phyloP scores from a whole-genome alignment of 2,888 invertebrate genomes.

The Eupithecia centaureata region DNA sequence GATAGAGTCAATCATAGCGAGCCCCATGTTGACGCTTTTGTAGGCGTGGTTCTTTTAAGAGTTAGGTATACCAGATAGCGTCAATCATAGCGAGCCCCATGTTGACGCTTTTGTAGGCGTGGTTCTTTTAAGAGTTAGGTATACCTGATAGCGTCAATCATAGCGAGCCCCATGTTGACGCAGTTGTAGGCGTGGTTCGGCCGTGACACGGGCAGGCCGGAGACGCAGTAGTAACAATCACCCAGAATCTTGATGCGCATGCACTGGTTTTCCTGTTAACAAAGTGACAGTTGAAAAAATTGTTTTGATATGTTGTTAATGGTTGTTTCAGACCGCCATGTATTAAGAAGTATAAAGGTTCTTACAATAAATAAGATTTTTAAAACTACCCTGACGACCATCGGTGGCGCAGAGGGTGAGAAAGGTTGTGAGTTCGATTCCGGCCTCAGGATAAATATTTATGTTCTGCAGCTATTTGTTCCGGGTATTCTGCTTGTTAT shows the following conservation, averaged over 20 bases:
- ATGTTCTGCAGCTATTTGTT: too few species aligned
- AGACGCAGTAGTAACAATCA: slow-evolving; percentile 98
- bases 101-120: slow-evolving; percentile 93
- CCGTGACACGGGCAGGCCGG: slow-evolving; percentile 94
- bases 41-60: too few species aligned
- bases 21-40: slow-evolving; percentile 97
- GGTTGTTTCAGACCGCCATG: too few species aligned
- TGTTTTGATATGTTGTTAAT: neutral
- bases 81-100: slow-evolving; percentile 99
- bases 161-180: slow-evolving; percentile 97
- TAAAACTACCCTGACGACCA: too few species aligned
- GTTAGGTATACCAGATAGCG: slow-evolving; percentile 96
- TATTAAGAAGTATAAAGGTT: too few species aligned
- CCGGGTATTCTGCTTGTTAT: too few species aligned
- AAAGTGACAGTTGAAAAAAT: neutral
- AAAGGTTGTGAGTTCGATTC: too few species aligned
- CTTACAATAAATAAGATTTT: too few species aligned
- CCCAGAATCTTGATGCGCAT: slow-evolving; percentile 98
- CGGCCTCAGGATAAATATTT: too few species aligned
- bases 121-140: too few species aligned
- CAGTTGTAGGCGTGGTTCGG: slow-evolving; percentile 98
- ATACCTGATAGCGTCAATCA: slow-evolving; percentile 98
- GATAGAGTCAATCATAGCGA: slow-evolving; percentile 98
- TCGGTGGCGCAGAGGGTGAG: too few species aligned
- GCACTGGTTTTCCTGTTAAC: slow-evolving; percentile 94